phyloP scores from a whole-genome alignment of 2,113 vertebrate species.

The Hydrochoerus hydrochaeris region DNA sequence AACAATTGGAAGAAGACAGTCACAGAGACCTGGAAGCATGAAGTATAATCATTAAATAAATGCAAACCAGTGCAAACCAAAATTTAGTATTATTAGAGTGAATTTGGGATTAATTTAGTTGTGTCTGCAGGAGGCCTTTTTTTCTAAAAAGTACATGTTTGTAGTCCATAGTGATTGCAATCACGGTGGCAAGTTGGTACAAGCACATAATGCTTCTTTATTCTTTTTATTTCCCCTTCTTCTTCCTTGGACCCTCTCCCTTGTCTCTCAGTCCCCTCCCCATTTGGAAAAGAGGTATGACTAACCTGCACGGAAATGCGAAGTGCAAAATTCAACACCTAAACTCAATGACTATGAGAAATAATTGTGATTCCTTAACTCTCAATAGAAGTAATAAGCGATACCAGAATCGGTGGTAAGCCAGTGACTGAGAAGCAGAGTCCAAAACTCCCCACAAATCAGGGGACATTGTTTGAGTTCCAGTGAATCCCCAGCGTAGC shows the following conservation, averaged over 20 bases:
- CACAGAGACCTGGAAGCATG: neutral
- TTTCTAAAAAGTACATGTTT: neutral
- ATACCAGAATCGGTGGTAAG: neutral
- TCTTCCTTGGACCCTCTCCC: neutral
- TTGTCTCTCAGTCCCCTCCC: neutral
- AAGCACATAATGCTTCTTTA: neutral
- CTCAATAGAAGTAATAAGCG: accelerated
- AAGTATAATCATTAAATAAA: neutral
- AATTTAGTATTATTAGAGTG: neutral
- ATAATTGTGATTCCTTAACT: neutral
- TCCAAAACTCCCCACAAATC: neutral
- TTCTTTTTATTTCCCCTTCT: neutral
- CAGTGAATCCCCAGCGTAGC: accelerated
- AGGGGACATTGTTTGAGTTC: accelerated
- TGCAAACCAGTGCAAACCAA: neutral
- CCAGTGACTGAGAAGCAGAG: no score
- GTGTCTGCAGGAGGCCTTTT: neutral
- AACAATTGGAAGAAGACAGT: neutral
- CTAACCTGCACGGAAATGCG: neutral
- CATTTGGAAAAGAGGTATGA: neutral
- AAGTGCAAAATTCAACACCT: neutral
- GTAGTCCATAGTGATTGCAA: neutral
- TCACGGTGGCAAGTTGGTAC: neutral
- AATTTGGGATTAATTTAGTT: neutral
- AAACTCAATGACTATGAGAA: no score